Base-by-base conservation (phyloP, 2,888 invertebrate genomes). In the Cataglyphis cursor region DNA sequence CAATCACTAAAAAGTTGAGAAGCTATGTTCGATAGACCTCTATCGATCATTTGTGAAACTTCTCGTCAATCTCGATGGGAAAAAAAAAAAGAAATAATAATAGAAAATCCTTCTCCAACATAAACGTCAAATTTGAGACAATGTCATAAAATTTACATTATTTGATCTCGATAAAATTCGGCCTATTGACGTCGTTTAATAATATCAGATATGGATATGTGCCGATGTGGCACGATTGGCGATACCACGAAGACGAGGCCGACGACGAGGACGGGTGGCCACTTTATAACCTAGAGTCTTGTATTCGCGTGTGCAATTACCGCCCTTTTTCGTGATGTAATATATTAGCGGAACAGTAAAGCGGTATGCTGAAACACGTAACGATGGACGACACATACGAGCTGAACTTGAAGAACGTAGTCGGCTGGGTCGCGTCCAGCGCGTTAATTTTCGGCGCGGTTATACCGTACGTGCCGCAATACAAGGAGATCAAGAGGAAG, bases 401-500 rank as follows among this genome's bases (percentile, higher is more conserved):
- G 64, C 95, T 97, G 73, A 97, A 97, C 21, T 96, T 98, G 87
- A 97, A 97, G 74, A 97, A 97, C 93, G 95, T 98, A 85, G 96
- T 97, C 51, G 97, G 97, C 83, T 98, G 97, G 97, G 96, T 97
- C 81, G 97, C 98, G 90, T 97, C 98, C 85, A 97, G 97, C 83
- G 98, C 98, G 87, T 99, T 99, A 98, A 97, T 99, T 85, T 96
- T 99, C 92, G 99, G 99, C 78, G 99, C 99, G 90, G 97, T 99
- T 59, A 97, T 99, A 86, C 99, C 99, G 38, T 99, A 99, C 94
- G 97, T 99, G 91, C 99, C 99, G 54, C 99, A 99, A 94, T 99
- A 99, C 94, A 96, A 97, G 90, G 99, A 99, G 95, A 99, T 99
- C 85, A 97, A 97, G 94, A 96, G 96, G 91, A 97, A 98, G 51